Conservation (phyloP, 2,797 vertebrate species). For the Apodemus agrarius region DNA sequence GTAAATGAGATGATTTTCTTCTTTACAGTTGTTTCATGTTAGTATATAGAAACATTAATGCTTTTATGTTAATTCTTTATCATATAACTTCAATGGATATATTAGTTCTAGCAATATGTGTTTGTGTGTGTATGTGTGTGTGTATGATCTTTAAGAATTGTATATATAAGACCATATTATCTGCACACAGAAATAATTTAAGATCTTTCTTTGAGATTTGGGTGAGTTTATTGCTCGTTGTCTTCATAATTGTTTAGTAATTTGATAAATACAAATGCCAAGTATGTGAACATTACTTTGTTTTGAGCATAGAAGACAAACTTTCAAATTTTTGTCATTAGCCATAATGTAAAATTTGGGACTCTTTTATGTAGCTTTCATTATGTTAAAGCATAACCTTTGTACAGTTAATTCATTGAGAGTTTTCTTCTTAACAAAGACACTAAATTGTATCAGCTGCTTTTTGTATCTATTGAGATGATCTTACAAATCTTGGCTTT, state of each 20-base stretch:
- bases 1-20: neutral
- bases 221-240: neutral
- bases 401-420: neutral
- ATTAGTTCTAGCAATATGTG: neutral
- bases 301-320: neutral
- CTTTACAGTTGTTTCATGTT: neutral
- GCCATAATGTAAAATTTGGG: neutral
- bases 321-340: neutral
- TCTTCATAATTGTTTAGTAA: neutral
- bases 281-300: neutral
- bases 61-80: neutral
- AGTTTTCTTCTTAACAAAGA: neutral
- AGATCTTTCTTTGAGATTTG: neutral
- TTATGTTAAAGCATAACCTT: neutral
- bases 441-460: neutral
- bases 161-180: neutral
- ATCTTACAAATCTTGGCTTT: neutral
- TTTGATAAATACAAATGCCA: neutral
- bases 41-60: neutral
- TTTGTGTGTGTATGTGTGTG: neutral
- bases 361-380: neutral
- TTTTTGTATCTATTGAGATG: neutral
- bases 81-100: neutral
- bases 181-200: neutral
- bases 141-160: neutral